Evolutionary conservation across 2,888 invertebrate species (phyloP).

Genomic region (Sarcophaga caerulescens): DNA sequence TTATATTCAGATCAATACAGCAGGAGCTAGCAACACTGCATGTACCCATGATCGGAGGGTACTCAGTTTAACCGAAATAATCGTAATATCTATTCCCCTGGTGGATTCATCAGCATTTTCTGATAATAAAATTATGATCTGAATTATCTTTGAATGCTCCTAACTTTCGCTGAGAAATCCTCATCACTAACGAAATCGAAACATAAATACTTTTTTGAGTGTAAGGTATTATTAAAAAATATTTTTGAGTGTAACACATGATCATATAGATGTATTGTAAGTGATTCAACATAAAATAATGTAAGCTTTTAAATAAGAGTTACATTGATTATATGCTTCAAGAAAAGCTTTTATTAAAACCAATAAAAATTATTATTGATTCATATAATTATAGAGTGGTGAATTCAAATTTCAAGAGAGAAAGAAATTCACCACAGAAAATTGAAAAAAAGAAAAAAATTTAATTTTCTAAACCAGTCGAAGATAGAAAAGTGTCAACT

Average conservation of each 20-base stretch:
- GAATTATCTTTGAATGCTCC: no score
- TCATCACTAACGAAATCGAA: no score
- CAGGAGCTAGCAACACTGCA: no score
- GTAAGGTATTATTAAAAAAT: no score
- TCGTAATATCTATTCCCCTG: no score
- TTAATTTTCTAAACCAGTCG: neutral
- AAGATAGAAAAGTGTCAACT: conserved; percentile 4
- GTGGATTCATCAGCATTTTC: no score
- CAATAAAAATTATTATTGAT: conserved; percentile 15
- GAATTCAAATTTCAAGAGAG: conserved; percentile 2
- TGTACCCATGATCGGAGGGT: no score
- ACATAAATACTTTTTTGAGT: no score
- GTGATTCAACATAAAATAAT: neutral
- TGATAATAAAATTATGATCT: no score
- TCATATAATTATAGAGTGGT: conserved; percentile 14
- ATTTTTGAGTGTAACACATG: neutral
- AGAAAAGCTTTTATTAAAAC: conserved; percentile 24
- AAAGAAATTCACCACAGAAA: neutral
- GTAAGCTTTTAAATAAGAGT: conserved; percentile 45
- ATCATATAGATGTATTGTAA: neutral
- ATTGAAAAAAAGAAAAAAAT: neutral
- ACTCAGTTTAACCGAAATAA: no score
- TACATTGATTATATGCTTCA: neutral
- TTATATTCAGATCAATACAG: no score
- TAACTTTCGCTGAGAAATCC: no score